Base-by-base conservation (phyloP, 2,113 vertebrate species). In the Fulmarus glacialis region DNA sequence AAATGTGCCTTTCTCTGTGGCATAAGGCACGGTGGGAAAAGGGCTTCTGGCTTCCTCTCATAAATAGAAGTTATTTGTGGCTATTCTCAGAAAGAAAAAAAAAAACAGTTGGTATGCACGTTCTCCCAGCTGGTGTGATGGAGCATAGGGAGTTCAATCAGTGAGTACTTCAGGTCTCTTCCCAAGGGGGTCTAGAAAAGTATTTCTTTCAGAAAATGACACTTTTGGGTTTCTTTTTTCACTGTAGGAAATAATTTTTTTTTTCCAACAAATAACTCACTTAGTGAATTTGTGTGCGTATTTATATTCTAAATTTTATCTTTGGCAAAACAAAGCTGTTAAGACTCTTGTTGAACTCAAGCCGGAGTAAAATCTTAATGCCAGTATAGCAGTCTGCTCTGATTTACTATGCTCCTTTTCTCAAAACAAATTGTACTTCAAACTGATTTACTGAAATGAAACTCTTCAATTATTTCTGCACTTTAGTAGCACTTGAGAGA, bases 261-360 rank as follows among this genome's bases (percentile, higher is more conserved):
- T 42, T 40, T 40, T 12, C 14, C 40, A 89, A 15, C 36, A 87
- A 36, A 60, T 62, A 87, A 66, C 22, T 89, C 55, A 38, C 52
- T 13, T 53, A 18, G 38, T 63, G 34, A 63, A 68, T 90, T 86
- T 91, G n/a, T 72, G 34, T 85, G 52, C 4, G 1, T 82, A 55
- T 87, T 94, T 89, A 81, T 34, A 12, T 55, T 52, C 81, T 79
- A 15, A 52, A 94, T 91, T 87, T 89, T 60, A 19, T 89, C 70
- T 67, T 43, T 82, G 89, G 91, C 64, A 87, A 72, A 91, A 78
- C 85, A 82, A 95, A 94, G 58, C 83, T 89, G 87, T 82, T 93
- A 43, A 62, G 66, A 16, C 67, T 92, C 71, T 53, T 45, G 59
- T 19, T 83, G 82, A 68, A 80, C 86, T 96, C 67, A 55, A 81